Evolutionary conservation across 1,140 invertebrate genomes (phyloP).

Genomic region (Drosophila bocki): DNA sequence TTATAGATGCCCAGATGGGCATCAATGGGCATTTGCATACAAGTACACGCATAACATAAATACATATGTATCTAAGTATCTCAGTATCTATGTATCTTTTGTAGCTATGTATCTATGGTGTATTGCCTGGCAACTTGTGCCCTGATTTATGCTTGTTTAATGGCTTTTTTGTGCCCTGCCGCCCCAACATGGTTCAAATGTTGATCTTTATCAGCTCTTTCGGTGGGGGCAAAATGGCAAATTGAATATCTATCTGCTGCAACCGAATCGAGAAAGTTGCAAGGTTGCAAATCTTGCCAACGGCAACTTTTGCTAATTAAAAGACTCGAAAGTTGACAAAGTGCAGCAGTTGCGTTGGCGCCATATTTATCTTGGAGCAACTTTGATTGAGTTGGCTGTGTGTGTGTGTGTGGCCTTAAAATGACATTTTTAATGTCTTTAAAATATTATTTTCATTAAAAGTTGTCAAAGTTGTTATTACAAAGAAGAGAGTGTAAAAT

Average conservation of each 20-base stretch:
- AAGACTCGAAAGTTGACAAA: conserved; percentile 46
- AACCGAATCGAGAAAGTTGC: conserved; percentile 20
- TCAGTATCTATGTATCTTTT: neutral
- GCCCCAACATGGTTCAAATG: conserved; percentile 16
- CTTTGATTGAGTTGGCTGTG: conserved; percentile 25
- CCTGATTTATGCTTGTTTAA: conserved; percentile 47
- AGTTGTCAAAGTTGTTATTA: neutral
- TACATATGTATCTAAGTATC: neutral
- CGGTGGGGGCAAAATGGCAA: conserved; percentile 14
- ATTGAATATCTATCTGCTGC: conserved; percentile 33
- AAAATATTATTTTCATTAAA: neutral
- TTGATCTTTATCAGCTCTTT: conserved; percentile 37
- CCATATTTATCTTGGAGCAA: conserved; percentile 28
- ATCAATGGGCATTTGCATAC: conserved; percentile 8
- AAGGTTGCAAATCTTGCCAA: conserved; percentile 27
- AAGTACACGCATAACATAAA: neutral
- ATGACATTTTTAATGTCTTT: neutral
- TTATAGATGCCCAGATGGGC: conserved; percentile 32
- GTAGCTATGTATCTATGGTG: neutral
- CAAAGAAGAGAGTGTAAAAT: too few relatives aligned
- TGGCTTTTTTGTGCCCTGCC: conserved; percentile 11
- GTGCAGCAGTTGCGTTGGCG: conserved; percentile 25
- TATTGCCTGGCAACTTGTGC: neutral
- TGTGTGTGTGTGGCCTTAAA: neutral
- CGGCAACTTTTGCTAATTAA: conserved; percentile 49